Evolutionary conservation across 92 coral and sea anemone species (phyloP).

Genomic region (Parazoanthus swiftii): DNA sequence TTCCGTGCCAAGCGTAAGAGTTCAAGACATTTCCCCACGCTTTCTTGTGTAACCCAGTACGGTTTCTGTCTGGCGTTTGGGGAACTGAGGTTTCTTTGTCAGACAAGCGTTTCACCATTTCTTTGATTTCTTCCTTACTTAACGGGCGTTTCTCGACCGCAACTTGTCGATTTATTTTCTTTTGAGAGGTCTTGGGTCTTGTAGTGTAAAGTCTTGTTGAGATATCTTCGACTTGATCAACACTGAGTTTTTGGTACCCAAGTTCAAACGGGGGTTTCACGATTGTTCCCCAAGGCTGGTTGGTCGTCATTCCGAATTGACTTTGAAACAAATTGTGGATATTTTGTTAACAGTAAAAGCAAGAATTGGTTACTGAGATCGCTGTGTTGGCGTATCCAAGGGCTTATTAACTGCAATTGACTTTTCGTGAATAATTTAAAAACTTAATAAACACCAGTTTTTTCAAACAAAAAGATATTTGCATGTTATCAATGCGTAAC

Average conservation of each 20-base stretch:
- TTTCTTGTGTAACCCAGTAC: conserved; percentile 71
- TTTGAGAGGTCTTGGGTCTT: conserved; percentile 48
- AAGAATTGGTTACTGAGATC: not conserved
- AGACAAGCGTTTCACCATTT: conserved; percentile 83
- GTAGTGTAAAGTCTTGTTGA: conserved; percentile 68
- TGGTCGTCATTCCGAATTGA: conserved; percentile 26
- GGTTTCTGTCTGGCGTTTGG: conserved; percentile 76
- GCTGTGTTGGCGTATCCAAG: conserved; percentile 9
- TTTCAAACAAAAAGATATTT: not conserved
- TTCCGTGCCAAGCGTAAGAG: conserved; percentile 96
- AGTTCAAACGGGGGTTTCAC: conserved; percentile 86
- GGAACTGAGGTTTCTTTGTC: conserved; percentile 70
- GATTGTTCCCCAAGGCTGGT: conserved; percentile 91
- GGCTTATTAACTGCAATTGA: not conserved
- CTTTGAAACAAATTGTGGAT: not conserved
- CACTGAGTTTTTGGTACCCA: conserved; percentile 82
- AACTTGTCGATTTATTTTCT: conserved; percentile 47
- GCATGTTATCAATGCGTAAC: conserved; percentile 2
- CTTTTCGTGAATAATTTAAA: not conserved
- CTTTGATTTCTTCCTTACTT: conserved; percentile 60
- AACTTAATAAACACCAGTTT: not conserved
- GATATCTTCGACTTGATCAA: conserved; percentile 72
- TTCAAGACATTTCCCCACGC: conserved; percentile 87
- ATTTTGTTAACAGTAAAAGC: not conserved
- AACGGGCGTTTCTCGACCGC: conserved; percentile 66